Base-by-base conservation (phyloP, 2,797 vertebrate species). In the Lepilemur ruficaudatus region DNA sequence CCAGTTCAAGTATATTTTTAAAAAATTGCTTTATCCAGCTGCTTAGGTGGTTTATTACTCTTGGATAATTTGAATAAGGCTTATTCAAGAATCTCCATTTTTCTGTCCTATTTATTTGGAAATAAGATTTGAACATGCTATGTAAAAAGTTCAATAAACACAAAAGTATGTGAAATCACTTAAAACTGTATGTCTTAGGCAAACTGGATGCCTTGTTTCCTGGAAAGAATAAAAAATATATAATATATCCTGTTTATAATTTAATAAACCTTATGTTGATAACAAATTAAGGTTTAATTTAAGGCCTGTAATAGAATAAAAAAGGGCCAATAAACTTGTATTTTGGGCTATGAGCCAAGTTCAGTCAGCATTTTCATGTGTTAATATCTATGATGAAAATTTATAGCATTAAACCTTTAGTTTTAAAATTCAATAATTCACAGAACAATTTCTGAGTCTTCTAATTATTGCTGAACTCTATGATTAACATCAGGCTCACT, bases 361-460 rank as follows among this genome's bases (percentile, higher is more conserved):
- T 78, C 18, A 88, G 79, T 75, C 25, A 89, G 59, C 17, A 72
- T 93, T 93, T 93, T 79, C 28, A 81, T 10, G 3, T 61, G 25
- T 78, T 93, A 78, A 41, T 70, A 76, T 35, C 41, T 59, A 70
- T 11, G 17, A 67, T 65, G 32, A 94, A 88, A 95, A 81, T 85
- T 72, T 75, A 88, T 3, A 94, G n/a, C 63, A 94, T 28, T 65
- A 72, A 86, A 92, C 0, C 10, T 85, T 76, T 30, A 76, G 35
- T 73, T 88, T 90, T 85, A 96, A 88, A 91, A 94, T 89, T 52
- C 22, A 69, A 0, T 28, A 93, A 83, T 63, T 96, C 10, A 93
- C 4, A 93, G 48, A 89, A 83, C 9, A 55, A 89, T 57, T 93
- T 25, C 82, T 38, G 30, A 50, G 57, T 85, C 4, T 91, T 57